Conservation (phyloP, 2,888 invertebrate genomes). For the Scaeva pyrastri region DNA sequence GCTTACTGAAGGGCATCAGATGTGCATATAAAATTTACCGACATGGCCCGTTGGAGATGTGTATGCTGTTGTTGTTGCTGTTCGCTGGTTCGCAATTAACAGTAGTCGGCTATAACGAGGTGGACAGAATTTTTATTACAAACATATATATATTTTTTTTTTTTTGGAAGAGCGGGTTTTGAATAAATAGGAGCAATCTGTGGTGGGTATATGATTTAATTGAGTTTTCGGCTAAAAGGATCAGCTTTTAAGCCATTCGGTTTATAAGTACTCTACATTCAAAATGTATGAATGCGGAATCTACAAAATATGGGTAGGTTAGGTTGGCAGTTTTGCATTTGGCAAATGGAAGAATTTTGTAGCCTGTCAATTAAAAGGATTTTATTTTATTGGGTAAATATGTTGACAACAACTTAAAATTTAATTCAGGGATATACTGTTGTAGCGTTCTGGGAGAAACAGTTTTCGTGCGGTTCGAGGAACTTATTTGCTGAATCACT, state of each 20-base stretch:
- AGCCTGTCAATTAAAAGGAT: neutral
- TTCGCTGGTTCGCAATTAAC: constrained; percentile 44
- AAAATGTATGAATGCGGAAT: neutral
- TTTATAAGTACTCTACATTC: neutral
- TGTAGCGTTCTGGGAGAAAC: too few relatives aligned
- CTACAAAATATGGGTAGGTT: neutral
- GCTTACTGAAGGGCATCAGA: constrained; percentile 14
- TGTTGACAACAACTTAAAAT: too few relatives aligned
- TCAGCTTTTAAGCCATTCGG: neutral
- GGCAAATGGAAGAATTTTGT: neutral
- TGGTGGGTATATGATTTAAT: constrained; percentile 13
- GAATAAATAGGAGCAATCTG: constrained; percentile 4
- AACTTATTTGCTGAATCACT: too few relatives aligned
- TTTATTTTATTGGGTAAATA: neutral
- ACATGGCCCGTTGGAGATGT: constrained; percentile 40
- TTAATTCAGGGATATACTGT: too few relatives aligned
- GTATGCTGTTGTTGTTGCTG: constrained; percentile 1
- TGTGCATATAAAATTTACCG: constrained; percentile 36
- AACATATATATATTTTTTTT: neutral
- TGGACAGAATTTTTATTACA: constrained; percentile 31
- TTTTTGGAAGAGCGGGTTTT: neutral
- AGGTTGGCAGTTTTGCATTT: neutral
- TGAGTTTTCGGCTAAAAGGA: constrained; percentile 20
- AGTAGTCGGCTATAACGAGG: constrained; percentile 43
- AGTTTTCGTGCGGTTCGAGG: too few relatives aligned